Evolutionary conservation across 2,113 vertebrate genomes (phyloP).

Genomic region (Coregonus clupeaformis): DNA sequence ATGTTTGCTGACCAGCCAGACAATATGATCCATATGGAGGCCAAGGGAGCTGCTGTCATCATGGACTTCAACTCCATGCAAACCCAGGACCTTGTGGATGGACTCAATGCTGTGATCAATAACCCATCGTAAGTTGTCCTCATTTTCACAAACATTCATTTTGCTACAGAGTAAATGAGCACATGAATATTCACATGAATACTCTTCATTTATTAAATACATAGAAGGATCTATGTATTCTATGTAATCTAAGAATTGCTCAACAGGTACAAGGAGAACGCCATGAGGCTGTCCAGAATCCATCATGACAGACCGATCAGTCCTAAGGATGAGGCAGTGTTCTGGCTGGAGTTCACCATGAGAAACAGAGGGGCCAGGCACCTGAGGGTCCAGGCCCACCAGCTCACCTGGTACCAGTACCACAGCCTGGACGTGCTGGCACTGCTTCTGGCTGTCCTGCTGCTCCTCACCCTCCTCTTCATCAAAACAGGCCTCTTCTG

Average conservation of each 20-base stretch:
- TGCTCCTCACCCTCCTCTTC: constrained; percentile 53
- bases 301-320: constrained; percentile 84
- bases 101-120: constrained; percentile 77
- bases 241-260: background rate
- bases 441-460: constrained; percentile 69
- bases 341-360: constrained; percentile 92
- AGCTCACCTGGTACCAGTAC: constrained; percentile 90
- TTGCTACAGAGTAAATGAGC: too few relatives aligned
- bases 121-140: constrained; percentile 77
- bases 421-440: constrained; percentile 83
- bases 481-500: constrained; percentile 73
- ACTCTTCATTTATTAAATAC: background rate
- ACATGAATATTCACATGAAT: background rate
- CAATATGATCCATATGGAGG: constrained; percentile 81
- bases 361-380: constrained; percentile 88
- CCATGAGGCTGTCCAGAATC: constrained; percentile 76
- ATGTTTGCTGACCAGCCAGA: constrained; percentile 85
- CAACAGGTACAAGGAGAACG: constrained; percentile 83
- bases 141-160: too few relatives aligned
- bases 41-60: constrained; percentile 79
- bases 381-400: constrained; percentile 78
- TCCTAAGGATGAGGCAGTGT: constrained; percentile 82
- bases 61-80: constrained; percentile 75
- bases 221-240: too few relatives aligned
- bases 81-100: constrained; percentile 70